Percentiles rank a stretch among this genome's conserved stretches.
Conservation (phyloP, 2,797 vertebrate genomes). For the Anas acuta region DNA sequence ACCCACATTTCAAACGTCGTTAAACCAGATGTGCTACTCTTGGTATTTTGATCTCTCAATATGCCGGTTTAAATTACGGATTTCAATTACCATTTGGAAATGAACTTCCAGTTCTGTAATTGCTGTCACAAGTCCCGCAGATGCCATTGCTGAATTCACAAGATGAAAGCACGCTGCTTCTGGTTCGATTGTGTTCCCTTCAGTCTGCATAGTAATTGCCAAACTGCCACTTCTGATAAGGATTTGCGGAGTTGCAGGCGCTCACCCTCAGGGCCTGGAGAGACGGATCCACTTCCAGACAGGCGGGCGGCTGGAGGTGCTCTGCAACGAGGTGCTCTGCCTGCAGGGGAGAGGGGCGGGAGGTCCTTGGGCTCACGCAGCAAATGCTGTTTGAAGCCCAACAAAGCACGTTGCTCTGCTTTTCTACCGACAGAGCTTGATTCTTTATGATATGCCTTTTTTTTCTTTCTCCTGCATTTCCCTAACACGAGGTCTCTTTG, state of each 20-base stretch:
- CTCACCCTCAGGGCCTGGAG: conserved; percentile 68
- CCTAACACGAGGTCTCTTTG: background rate
- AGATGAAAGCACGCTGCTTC: background rate
- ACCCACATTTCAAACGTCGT: rapidly evolving
- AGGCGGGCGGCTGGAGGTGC: conserved; percentile 71
- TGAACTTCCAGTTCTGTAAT: background rate
- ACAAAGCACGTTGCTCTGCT: background rate
- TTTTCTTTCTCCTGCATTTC: background rate
- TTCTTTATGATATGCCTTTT: background rate
- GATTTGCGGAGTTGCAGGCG: conserved; percentile 79
- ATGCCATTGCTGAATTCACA: background rate
- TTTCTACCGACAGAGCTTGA: background rate
- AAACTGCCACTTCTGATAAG: conserved; percentile 92
- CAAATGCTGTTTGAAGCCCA: background rate
- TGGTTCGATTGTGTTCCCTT: background rate
- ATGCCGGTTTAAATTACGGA: rapidly evolving
- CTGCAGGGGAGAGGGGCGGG: conserved; percentile 71
- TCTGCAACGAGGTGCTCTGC: conserved; percentile 85
- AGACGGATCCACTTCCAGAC: conserved; percentile 82
- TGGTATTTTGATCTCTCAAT: rapidly evolving
- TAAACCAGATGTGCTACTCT: background rate
- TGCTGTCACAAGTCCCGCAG: background rate
- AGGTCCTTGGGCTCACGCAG: background rate
- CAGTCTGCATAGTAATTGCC: conserved; percentile 83
- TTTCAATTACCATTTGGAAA: background rate